Conservation (phyloP, 1,140 invertebrate genomes). For the Chironomus tepperi region DNA sequence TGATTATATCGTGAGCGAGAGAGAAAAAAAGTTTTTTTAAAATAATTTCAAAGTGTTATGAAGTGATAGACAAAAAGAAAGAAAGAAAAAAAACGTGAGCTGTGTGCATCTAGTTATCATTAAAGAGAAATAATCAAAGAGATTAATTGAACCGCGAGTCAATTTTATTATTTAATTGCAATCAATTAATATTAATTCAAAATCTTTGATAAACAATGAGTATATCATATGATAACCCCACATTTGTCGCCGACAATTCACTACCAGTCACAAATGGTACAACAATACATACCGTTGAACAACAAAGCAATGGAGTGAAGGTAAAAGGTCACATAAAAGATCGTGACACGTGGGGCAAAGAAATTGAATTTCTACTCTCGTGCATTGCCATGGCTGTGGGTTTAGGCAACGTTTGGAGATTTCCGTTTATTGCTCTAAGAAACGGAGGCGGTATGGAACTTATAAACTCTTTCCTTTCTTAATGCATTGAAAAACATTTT, state of each 20-base stretch:
- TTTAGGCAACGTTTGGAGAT: slow-evolving; percentile 46
- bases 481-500: too few species aligned
- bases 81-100: too few species aligned
- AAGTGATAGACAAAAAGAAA: too few species aligned
- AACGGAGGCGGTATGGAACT: slow-evolving; percentile 36
- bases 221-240: neutral
- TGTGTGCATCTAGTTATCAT: too few species aligned
- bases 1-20: too few species aligned
- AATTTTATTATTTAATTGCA: too few species aligned
- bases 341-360: slow-evolving; percentile 31
- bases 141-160: too few species aligned
- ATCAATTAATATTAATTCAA: too few species aligned
- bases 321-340: neutral
- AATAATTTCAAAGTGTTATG: too few species aligned
- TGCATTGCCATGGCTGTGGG: slow-evolving; percentile 44
- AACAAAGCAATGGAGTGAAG: neutral
- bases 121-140: too few species aligned
- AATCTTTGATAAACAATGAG: neutral
- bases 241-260: neutral
- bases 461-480: too few species aligned
- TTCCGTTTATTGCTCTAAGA: slow-evolving; percentile 43
- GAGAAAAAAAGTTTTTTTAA: too few species aligned
- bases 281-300: neutral
- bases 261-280: neutral
- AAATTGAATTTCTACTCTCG: slow-evolving; percentile 40